These are phyloP conservation scores for Chionodraco myersi DNA, from an alignment of 2,113 vertebrate species.

Conservation along the genomic window DNA sequence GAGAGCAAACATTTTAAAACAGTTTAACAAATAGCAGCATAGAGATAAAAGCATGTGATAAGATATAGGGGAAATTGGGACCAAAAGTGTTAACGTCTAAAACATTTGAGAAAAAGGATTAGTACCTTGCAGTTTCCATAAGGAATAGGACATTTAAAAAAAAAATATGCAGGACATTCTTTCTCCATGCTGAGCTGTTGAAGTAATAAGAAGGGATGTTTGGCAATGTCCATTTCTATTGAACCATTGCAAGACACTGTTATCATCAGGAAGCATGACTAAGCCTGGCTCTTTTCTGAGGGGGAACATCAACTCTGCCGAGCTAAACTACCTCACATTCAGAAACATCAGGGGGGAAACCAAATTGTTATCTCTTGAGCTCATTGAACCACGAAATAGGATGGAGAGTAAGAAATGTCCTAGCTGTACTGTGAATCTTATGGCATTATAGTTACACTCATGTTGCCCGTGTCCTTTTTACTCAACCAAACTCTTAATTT, in stretches of 20 bases:
- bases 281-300: conserved; percentile 3
- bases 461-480: neutral
- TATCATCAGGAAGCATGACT: conserved; percentile 26
- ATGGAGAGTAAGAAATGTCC: conserved; percentile 12
- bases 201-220: conserved; percentile 2
- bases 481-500: neutral
- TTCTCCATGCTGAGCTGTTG: neutral
- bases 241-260: neutral
- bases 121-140: conserved; percentile 4
- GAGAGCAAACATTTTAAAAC: conserved; percentile 4
- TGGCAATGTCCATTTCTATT: conserved; percentile 2
- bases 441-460: neutral
- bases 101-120: neutral
- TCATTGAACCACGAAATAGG: conserved; percentile 35
- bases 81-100: neutral
- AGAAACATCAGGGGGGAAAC: neutral
- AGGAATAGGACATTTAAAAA: neutral
- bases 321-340: conserved; percentile 5
- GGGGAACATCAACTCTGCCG: neutral
- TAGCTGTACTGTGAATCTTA: neutral
- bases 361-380: conserved; percentile 6
- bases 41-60: conserved; percentile 16
- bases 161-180: neutral
- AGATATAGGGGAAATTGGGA: neutral
- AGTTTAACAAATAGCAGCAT: conserved; percentile 23